Evolutionary conservation across 2,113 vertebrate genomes (phyloP), one percentile per base, ranked within the genome.

Genomic region (Patagioenas fasciata): DNA sequence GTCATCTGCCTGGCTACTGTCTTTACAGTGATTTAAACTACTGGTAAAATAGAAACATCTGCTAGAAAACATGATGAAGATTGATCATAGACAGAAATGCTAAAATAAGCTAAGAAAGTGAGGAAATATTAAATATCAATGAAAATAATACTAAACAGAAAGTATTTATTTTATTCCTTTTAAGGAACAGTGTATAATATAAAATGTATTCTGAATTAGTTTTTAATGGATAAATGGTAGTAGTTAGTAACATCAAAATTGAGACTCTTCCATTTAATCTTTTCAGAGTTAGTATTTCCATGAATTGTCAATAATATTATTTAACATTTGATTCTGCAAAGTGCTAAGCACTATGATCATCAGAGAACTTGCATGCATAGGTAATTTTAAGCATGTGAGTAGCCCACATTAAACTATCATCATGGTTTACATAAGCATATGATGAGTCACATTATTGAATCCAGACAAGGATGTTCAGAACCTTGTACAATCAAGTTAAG

Each of bases 401-500:
- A 71, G 36, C 32, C 81, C 57, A 62, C 40, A 67, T 50, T 82
- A 85, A 95, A 89, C 72, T 61, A 53, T 85, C 81, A 80, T 58
- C 71, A 15, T 74, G 38, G 32, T 81, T 91, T 95, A 85, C 67
- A 60, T 56, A 86, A 92, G 60, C 61, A 57, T 88, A 65, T 62
- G 85, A 75, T 82, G 65, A 93, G 87, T 89, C n/a, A 60, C 72
- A 57, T 64, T 86, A 86, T 3, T 53, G 85, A 90, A 91, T 92
- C 44, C 82, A 86, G 85, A 70, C 40, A 79, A 85, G 15, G 44
- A 67, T 75, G 24, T 54, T 93, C 72, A 84, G 65, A 77, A 96
- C 44, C 26, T 89, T 67, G n/a, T 75, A 93, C 69, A 88, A 96
- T 91, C 83, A 95, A 94, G 23, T 78, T 90, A 88, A 96, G 83